Conservation (phyloP, 2,113 vertebrate genomes). For the Rhea americana region DNA sequence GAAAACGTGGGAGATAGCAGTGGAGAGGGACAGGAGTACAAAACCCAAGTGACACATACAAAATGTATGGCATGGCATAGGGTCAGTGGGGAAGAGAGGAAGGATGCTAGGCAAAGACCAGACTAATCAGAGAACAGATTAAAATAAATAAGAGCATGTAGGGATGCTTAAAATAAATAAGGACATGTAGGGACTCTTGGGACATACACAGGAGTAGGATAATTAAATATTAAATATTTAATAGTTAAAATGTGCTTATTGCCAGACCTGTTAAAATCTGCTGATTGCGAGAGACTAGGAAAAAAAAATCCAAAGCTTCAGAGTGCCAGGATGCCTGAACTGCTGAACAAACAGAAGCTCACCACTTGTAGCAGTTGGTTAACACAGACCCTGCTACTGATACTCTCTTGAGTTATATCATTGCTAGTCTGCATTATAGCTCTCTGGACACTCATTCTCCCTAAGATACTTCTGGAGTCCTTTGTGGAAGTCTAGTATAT, state of each 20-base stretch:
- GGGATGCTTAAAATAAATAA: neutral
- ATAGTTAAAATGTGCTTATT: too few relatives aligned
- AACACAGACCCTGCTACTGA: neutral
- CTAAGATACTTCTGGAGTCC: neutral
- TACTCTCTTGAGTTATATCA: accelerated
- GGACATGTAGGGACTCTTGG: too few relatives aligned
- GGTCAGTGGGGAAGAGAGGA: accelerated
- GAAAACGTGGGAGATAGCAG: neutral
- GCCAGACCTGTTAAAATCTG: too few relatives aligned
- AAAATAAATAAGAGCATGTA: neutral
- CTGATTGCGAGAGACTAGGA: neutral
- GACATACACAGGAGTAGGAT: neutral
- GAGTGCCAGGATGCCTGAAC: neutral
- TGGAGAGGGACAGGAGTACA: neutral
- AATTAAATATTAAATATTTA: too few relatives aligned
- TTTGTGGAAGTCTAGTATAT: neutral
- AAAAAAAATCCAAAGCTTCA: neutral
- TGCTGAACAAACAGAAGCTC: neutral
- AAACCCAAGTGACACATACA: neutral
- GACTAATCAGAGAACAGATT: neutral
- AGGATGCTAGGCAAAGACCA: neutral
- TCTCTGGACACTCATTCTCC: neutral
- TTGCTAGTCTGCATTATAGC: neutral
- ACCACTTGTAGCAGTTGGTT: neutral
- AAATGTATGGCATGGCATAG: neutral